phyloP scores from a whole-genome alignment of 2,797 vertebrate genomes.

The Pelodytes ibericus region DNA sequence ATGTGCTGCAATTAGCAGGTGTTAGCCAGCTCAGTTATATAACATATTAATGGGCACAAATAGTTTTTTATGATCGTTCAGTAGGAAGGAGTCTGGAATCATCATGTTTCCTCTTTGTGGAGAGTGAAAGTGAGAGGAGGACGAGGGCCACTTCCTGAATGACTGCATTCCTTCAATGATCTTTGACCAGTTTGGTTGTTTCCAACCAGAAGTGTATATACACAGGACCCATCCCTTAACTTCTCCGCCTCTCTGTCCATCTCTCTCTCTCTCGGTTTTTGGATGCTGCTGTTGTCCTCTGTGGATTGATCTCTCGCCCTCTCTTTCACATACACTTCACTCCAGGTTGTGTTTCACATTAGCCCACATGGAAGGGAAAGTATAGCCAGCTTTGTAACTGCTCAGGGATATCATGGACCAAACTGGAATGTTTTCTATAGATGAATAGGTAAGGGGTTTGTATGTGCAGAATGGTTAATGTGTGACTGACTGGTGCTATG shows the following conservation, averaged over 20 bases:
- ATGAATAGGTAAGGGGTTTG: slow-evolving; percentile 22
- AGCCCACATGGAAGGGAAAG: slow-evolving; percentile 9
- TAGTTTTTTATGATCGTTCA: background rate
- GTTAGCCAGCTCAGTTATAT: background rate
- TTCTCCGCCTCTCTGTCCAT: slow-evolving; percentile 32
- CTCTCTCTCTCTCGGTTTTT: background rate
- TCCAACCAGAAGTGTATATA: slow-evolving; percentile 32
- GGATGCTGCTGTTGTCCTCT: slow-evolving; percentile 36
- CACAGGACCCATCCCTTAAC: slow-evolving; percentile 31
- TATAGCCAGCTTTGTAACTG: background rate
- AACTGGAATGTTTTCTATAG: background rate
- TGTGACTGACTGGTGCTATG: no score
- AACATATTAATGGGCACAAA: background rate
- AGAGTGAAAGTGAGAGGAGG: slow-evolving; percentile 45
- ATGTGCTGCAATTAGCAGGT: no score
- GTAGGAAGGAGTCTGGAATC: background rate
- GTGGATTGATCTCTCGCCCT: slow-evolving; percentile 15
- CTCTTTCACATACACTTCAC: background rate
- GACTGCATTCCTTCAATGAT: slow-evolving; percentile 48
- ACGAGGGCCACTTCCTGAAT: slow-evolving; percentile 46
- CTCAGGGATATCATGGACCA: background rate
- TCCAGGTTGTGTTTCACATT: background rate
- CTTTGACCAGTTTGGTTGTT: slow-evolving; percentile 42
- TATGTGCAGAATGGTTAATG: background rate
- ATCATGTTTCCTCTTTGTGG: slow-evolving; percentile 24